Percentiles rank a stretch among this genome's conserved stretches.
Conservation (phyloP, 1,140 invertebrate species). For the Eupristina koningsbergeri region DNA sequence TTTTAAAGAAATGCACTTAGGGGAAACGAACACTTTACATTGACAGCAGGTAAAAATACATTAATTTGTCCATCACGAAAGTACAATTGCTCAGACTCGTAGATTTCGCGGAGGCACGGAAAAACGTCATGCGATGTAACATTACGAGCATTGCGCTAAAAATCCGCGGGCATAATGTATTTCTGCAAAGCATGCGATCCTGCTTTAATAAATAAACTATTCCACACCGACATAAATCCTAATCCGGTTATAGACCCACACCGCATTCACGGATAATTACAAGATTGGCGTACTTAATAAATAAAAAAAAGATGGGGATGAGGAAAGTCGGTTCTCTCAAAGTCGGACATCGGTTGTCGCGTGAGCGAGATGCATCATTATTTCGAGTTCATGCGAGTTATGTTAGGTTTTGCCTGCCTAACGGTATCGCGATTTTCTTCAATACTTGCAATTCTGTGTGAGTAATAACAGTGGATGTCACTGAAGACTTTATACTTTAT, state of each 20-base stretch:
- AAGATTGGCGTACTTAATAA: background rate
- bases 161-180: background rate
- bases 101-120: background rate
- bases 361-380: constrained; percentile 24
- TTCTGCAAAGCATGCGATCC: background rate
- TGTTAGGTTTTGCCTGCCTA: background rate
- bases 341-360: background rate
- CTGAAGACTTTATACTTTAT: background rate
- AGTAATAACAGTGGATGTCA: background rate
- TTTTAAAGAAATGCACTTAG: background rate
- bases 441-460: background rate
- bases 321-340: no score
- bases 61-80: background rate
- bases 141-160: background rate
- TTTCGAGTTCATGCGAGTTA: background rate
- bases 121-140: constrained; percentile 1
- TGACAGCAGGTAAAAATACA: background rate
- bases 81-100: background rate
- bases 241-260: background rate
- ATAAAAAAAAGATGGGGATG: background rate
- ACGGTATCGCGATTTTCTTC: background rate
- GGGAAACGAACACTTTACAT: background rate
- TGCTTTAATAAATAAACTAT: no score
- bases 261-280: background rate
- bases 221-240: background rate